Conservation (phyloP, 2,888 invertebrate genomes). For the Rhyacophila evoluta region DNA sequence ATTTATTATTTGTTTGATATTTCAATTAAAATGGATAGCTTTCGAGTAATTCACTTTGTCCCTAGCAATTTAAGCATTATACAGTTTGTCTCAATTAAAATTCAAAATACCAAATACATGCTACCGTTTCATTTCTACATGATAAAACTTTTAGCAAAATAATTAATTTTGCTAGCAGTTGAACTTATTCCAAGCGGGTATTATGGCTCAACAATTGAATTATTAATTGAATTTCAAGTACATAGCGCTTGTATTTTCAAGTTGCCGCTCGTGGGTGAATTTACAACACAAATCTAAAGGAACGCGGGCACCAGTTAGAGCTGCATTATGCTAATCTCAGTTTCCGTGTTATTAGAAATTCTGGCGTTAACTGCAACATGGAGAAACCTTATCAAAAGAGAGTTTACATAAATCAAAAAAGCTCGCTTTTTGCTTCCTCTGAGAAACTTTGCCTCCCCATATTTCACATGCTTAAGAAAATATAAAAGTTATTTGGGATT, state of each 20-base stretch:
- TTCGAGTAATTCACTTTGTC: neutral
- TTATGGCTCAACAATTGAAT: constrained; percentile 26
- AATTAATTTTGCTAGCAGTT: constrained; percentile 21
- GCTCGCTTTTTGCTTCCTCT: constrained; percentile 8
- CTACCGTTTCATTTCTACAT: constrained; percentile 9
- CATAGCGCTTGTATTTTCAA: constrained; percentile 29
- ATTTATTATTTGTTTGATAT: neutral
- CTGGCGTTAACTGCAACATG: constrained; percentile 34
- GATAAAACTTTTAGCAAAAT: constrained; percentile 22
- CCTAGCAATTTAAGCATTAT: neutral
- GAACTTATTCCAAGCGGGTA: constrained; percentile 2
- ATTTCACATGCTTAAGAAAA: neutral
- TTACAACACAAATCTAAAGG: constrained; percentile 25
- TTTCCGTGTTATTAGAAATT: constrained; percentile 38
- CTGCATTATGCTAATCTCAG: constrained; percentile 41
- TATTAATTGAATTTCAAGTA: constrained; percentile 32
- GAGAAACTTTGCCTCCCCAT: neutral
- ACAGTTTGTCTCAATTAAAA: constrained; percentile 17
- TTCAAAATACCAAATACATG: constrained; percentile 3
- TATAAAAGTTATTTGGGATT: neutral
- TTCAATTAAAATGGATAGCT: neutral
- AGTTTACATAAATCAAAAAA: constrained; percentile 18
- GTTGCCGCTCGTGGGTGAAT: neutral
- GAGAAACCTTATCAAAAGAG: constrained; percentile 23
- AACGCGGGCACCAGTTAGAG: neutral